Percentiles rank a stretch among this genome's conserved stretches.
These are phyloP conservation scores for Leptopterna dolabrata DNA, from an alignment of 2,888 invertebrate species.

Conservation along the genomic window DNA sequence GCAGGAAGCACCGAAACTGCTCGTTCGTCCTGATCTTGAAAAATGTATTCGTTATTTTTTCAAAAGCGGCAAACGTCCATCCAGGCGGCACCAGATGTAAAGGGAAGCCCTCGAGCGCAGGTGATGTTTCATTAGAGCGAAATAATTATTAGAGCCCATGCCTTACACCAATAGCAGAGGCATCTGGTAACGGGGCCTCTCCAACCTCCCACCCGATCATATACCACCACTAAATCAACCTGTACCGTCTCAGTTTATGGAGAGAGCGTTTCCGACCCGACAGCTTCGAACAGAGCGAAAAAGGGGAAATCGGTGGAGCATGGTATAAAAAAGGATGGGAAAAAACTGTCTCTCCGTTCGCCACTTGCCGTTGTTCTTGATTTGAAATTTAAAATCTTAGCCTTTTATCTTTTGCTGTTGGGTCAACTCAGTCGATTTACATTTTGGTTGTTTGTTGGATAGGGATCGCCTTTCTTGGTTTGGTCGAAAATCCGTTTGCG, in stretches of 20 bases:
- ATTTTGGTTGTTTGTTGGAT: conserved; percentile 1
- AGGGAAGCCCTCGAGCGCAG: background rate
- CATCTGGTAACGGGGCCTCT: background rate
- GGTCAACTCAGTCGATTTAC: conserved; percentile 9
- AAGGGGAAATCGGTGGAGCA: background rate
- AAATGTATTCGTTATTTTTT: background rate
- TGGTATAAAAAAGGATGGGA: background rate
- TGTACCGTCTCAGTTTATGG: conserved; percentile 13
- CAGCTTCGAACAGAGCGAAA: background rate
- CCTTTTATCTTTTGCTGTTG: conserved; percentile 25
- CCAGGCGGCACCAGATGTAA: background rate
- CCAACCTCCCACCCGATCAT: conserved; percentile 2
- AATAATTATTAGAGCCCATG: conserved; percentile 10
- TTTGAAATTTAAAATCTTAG: conserved; percentile 34
- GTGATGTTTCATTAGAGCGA: conserved; percentile 11
- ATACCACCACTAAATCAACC: conserved; percentile 36
- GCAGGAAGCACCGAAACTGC: too few species aligned
- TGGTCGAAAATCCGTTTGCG: background rate
- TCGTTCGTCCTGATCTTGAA: too few species aligned
- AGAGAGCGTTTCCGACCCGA: background rate
- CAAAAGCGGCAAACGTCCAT: background rate
- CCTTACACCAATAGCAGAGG: background rate
- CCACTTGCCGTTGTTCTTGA: conserved; percentile 26
- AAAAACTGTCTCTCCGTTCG: background rate
- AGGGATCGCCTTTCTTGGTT: background rate